A percentile compares a stretch with the other conserved stretches of the same genome.
These are phyloP conservation scores for Drosophila parthenogenetica DNA, from an alignment of 2,888 invertebrate species.

Conservation along the genomic window DNA sequence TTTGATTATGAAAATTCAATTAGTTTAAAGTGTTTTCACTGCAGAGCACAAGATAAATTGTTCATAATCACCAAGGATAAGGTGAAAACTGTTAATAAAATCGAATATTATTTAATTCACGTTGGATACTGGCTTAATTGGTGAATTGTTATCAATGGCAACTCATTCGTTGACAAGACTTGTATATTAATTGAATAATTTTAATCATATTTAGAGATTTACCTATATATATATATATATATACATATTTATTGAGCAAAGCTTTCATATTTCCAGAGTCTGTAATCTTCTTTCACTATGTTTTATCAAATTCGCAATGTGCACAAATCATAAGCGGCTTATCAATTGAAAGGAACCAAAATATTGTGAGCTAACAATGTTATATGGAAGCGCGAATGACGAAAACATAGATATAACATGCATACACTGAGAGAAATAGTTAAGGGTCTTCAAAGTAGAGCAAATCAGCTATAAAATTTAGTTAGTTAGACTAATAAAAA, in stretches of 20 bases:
- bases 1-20: conserved; percentile 32
- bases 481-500: too few species aligned
- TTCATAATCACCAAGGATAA: neutral
- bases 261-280: conserved; percentile 4
- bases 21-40: conserved; percentile 16
- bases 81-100: neutral
- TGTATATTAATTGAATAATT: conserved; percentile 1
- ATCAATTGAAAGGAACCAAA: conserved; percentile 30
- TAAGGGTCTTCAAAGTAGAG: too few species aligned
- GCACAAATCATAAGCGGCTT: conserved; percentile 69
- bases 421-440: too few species aligned
- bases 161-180: neutral
- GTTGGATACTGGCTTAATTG: neutral
- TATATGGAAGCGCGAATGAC: too few species aligned
- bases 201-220: neutral
- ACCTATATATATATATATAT: neutral
- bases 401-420: neutral
- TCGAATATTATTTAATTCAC: neutral
- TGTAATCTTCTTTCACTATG: conserved; percentile 53
- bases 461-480: too few species aligned
- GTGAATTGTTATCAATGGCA: neutral
- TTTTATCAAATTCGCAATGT: conserved; percentile 14
- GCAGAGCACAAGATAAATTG: neutral
- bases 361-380: conserved; percentile 15
- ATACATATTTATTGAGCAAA: neutral